Evolutionary conservation across 2,113 vertebrate genomes (phyloP), one percentile per base, ranked within the genome.

Genomic region (Upupa epops): DNA sequence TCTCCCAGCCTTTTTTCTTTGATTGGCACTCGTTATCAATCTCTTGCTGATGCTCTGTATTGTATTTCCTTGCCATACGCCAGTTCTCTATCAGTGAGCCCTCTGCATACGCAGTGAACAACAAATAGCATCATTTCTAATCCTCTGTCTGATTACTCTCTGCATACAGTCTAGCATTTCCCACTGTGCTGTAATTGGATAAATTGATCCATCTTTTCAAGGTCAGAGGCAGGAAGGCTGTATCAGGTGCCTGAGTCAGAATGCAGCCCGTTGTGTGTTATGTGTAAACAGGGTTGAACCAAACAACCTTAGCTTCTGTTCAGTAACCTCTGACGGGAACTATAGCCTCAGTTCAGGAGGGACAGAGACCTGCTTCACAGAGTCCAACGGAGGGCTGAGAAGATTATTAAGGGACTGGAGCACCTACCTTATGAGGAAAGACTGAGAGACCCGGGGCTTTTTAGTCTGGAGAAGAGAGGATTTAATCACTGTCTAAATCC

Each of bases 121-220:
- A 88, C 87, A 92, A 96, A 88, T 45, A 77, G 71, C 79, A 68
- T 87, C 71, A 31, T 91, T 83, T 66, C 79, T 94, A 94, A 89
- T 95, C 85, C 78, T 48, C 60, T 76, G 52, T 77, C 91, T 87
- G 81, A 78, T 92, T 86, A 42, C 81, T 85, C 66, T 83, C 46
- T 89, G 61, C 81, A 21, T 70, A 88, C 95, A 92, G 28, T 68
- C 60, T 83, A 88, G 63, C 66, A 76, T 94, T 86, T 82, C 79
- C 72, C 26, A 36, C 74, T 66, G 6, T 58, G 70, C 46, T 59
- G 36, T 86, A 92, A 92, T 90, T 92, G 78, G 81, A 76, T 86
- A 37, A 72, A 92, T 82, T 90, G 65, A 93, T 93, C 76, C 51
- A 18, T 69, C 63, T 65, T 91, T 92, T 88, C 77, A 90, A 90